Evolutionary conservation across 2,888 invertebrate genomes (phyloP).

Genomic region (Busseola fusca): DNA sequence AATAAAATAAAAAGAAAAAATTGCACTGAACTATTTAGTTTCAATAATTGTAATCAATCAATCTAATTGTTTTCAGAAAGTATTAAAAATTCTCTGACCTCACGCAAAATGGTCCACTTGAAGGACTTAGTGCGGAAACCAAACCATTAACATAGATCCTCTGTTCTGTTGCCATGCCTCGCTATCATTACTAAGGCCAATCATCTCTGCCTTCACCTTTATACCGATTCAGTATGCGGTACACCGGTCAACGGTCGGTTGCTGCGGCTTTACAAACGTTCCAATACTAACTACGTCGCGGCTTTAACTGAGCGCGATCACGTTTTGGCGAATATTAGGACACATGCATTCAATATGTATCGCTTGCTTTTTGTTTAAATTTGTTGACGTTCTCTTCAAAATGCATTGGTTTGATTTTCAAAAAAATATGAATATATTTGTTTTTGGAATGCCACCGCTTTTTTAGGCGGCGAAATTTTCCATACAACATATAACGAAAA

Average conservation of each 20-base stretch:
- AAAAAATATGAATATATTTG: neutral
- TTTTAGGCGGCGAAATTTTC: neutral
- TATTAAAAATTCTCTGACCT: no score
- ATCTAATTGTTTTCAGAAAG: neutral
- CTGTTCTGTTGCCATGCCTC: neutral
- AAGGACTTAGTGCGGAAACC: no score
- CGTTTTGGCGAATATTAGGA: conserved; percentile 11
- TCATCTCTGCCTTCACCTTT: neutral
- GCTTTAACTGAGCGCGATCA: conserved; percentile 18
- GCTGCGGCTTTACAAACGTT: conserved; percentile 20
- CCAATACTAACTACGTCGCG: conserved; percentile 23
- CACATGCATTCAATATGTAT: conserved; percentile 27
- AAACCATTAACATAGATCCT: neutral
- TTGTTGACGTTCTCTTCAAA: neutral
- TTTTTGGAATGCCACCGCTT: neutral
- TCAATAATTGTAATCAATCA: no score
- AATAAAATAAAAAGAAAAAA: no score
- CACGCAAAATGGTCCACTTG: no score
- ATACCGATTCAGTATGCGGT: neutral
- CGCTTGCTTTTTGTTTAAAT: conserved; percentile 3
- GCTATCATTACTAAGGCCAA: neutral
- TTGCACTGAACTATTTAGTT: no score
- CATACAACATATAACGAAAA: no score
- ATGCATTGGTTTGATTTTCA: neutral
- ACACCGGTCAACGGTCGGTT: conserved; percentile 16